Conservation (phyloP, 2,888 invertebrate species). For the Nesidiocoris tenuis region DNA sequence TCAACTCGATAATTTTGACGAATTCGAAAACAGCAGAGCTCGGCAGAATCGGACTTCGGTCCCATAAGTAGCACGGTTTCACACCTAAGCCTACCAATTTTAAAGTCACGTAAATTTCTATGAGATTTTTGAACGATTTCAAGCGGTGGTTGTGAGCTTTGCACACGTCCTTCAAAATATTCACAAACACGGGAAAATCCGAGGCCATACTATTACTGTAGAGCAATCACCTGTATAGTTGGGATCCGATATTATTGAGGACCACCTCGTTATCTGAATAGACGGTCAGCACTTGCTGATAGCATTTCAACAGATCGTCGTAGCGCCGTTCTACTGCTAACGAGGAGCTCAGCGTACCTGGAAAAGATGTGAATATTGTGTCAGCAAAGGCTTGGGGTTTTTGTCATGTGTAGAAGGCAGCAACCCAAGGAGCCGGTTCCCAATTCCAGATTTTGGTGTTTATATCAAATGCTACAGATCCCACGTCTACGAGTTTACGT, state of each 20-base stretch:
- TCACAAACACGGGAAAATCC: constrained; percentile 7
- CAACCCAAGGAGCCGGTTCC: too few species aligned
- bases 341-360: constrained; percentile 57
- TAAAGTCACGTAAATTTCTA: constrained; percentile 29
- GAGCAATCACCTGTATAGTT: constrained; percentile 57
- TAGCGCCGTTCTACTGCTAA: constrained; percentile 58
- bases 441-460: too few species aligned
- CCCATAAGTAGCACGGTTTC: constrained; percentile 43
- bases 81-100: constrained; percentile 14
- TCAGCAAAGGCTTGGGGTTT: too few species aligned
- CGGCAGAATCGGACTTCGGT: constrained; percentile 28
- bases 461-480: too few species aligned
- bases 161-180: constrained; percentile 14
- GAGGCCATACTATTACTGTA: background rate
- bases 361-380: background rate
- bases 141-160: background rate
- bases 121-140: constrained; percentile 16
- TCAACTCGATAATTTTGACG: constrained; percentile 6
- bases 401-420: too few species aligned
- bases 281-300: constrained; percentile 56
- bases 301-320: constrained; percentile 55
- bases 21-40: constrained; percentile 8
- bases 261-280: constrained; percentile 58
- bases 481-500: too few species aligned
- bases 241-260: constrained; percentile 58